Conservation (phyloP, 2,797 vertebrate species). For the Graptemys geographica region DNA sequence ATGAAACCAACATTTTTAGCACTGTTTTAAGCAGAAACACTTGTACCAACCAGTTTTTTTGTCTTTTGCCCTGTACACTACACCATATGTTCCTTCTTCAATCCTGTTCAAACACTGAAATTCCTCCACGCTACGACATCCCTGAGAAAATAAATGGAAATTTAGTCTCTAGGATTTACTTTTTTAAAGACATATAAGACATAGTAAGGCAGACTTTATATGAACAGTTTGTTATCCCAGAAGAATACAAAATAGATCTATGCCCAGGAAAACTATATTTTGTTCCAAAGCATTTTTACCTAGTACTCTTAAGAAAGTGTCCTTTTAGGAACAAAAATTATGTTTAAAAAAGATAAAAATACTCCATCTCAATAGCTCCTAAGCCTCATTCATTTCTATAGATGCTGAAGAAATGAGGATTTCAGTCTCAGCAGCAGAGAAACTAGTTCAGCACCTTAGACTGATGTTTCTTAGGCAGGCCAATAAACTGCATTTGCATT, state of each 20-base stretch:
- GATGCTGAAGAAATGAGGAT: not conserved
- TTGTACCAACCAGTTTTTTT: conserved; percentile 91
- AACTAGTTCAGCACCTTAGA: not conserved
- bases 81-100: conserved; percentile 96
- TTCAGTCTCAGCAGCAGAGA: not conserved
- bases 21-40: not conserved
- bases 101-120: conserved; percentile 98
- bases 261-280: not conserved
- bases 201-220: not conserved
- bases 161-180: not conserved
- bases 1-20: not conserved
- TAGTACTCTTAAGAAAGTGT: not conserved
- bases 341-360: not conserved
- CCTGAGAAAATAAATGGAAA: conserved; percentile 78
- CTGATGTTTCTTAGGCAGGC: not conserved
- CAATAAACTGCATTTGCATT: not conserved
- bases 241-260: not conserved
- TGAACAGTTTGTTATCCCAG: not conserved
- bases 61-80: conserved; percentile 98
- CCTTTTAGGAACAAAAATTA: not conserved
- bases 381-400: not conserved
- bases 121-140: conserved; percentile 97
- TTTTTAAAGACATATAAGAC: rapidly evolving
- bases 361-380: not conserved
- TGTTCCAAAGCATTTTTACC: not conserved